Conservation (phyloP, 2,113 vertebrate genomes). For the Mionectes macconnelli region DNA sequence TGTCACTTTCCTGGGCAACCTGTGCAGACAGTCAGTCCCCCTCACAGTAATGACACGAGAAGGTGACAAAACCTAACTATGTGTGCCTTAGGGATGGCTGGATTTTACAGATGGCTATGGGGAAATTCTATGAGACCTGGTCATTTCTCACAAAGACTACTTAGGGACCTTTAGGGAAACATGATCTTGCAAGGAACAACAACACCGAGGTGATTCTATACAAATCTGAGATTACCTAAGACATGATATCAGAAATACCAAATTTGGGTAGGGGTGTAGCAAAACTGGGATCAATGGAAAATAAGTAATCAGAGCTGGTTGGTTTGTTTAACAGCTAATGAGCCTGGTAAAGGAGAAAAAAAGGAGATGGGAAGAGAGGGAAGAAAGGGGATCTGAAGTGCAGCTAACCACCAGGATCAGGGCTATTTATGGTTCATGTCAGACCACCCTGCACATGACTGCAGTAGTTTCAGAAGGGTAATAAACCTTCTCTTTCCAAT, state of each 20-base stretch:
- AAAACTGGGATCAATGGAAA: background rate
- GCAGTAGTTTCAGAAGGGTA: background rate
- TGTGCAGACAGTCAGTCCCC: background rate
- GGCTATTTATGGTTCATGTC: background rate
- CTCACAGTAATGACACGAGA: background rate
- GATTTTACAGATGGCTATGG: background rate
- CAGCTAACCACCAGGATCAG: background rate
- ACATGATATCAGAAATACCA: background rate
- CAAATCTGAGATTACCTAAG: background rate
- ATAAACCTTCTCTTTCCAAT: background rate
- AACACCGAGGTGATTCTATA: background rate
- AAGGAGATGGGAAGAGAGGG: background rate
- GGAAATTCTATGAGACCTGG: background rate
- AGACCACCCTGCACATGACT: background rate
- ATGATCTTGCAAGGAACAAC: rapidly evolving
- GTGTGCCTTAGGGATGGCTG: background rate
- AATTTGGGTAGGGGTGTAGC: background rate
- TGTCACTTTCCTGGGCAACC: background rate
- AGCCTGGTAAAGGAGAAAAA: background rate
- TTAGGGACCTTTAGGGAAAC: background rate
- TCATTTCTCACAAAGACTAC: background rate
- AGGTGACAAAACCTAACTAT: background rate
- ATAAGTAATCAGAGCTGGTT: background rate
- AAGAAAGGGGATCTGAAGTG: background rate
- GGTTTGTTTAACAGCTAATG: background rate